phyloP scores from a whole-genome alignment of 2,113 vertebrate species.

The Calidris pugnax region DNA sequence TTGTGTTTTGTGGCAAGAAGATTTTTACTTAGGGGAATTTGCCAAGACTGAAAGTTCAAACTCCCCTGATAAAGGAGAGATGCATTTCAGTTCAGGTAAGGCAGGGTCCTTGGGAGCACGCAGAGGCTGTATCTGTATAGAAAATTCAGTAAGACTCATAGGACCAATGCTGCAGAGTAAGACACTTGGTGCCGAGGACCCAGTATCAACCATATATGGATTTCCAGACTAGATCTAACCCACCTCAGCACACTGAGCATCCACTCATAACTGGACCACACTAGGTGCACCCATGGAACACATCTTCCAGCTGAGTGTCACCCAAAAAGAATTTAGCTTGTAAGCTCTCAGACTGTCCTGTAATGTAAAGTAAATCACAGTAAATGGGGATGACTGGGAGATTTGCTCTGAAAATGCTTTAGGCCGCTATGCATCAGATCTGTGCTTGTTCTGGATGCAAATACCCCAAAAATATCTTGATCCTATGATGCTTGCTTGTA shows the following conservation, averaged over 20 bases:
- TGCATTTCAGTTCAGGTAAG: neutral
- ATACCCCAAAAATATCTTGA: neutral
- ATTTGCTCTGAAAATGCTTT: neutral
- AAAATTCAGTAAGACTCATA: neutral
- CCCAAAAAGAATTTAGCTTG: neutral
- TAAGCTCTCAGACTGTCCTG: neutral
- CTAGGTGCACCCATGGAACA: neutral
- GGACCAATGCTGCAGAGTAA: neutral
- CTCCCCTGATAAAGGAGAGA: neutral
- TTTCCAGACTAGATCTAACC: neutral
- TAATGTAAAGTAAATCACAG: neutral
- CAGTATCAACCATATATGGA: neutral
- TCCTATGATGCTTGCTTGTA: neutral
- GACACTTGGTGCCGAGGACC: rapidly evolving
- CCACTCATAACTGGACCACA: neutral
- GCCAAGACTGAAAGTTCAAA: neutral
- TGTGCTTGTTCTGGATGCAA: neutral
- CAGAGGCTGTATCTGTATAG: neutral
- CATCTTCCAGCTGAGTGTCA: neutral
- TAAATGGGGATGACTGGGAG: neutral
- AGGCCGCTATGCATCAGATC: neutral
- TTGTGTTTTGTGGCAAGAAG: neutral
- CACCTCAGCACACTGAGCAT: neutral
- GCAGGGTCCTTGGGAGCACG: neutral
- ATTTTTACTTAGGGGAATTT: neutral